phyloP scores from a whole-genome alignment of 2,113 vertebrate species.

The Etheostoma spectabile region DNA sequence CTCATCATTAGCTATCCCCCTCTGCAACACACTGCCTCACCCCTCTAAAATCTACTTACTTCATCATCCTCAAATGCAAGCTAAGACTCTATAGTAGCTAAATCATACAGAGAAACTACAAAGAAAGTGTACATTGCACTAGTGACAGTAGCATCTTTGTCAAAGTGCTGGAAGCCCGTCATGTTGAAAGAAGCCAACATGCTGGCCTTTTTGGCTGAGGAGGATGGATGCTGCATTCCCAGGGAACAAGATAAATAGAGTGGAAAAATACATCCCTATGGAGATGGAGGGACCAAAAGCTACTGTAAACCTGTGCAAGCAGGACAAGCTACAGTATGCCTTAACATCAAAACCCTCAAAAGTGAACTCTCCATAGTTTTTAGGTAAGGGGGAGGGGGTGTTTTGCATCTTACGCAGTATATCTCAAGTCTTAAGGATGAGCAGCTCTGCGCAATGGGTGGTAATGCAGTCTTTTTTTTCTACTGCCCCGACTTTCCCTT shows the following conservation, averaged over 20 bases:
- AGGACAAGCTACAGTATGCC: constrained; percentile 49
- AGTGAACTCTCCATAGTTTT: constrained; percentile 53
- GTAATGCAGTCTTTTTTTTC: constrained; percentile 48
- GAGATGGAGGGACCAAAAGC: constrained; percentile 64
- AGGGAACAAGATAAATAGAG: constrained; percentile 70
- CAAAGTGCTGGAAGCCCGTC: constrained; percentile 61
- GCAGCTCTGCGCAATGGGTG: constrained; percentile 63
- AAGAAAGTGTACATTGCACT: constrained; percentile 46
- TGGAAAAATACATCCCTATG: constrained; percentile 59
- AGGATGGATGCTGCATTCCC: constrained; percentile 71
- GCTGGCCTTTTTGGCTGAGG: constrained; percentile 68
- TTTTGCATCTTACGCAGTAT: constrained; percentile 72
- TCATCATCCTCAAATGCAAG: constrained; percentile 54
- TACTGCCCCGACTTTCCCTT: constrained; percentile 64
- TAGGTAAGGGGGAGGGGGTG: constrained; percentile 23
- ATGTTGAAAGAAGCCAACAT: constrained; percentile 71
- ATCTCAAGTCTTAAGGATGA: constrained; percentile 76
- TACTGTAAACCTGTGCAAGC: constrained; percentile 64
- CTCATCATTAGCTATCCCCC: constrained; percentile 77
- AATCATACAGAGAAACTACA: constrained; percentile 57
- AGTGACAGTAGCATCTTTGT: constrained; percentile 72
- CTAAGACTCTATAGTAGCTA: constrained; percentile 41
- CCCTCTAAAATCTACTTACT: constrained; percentile 46
- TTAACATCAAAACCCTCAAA: constrained; percentile 50
- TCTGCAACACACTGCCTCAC: constrained; percentile 48